Evolutionary conservation across 2,888 invertebrate genomes (phyloP).

Genomic region (Thymelicus acteon): DNA sequence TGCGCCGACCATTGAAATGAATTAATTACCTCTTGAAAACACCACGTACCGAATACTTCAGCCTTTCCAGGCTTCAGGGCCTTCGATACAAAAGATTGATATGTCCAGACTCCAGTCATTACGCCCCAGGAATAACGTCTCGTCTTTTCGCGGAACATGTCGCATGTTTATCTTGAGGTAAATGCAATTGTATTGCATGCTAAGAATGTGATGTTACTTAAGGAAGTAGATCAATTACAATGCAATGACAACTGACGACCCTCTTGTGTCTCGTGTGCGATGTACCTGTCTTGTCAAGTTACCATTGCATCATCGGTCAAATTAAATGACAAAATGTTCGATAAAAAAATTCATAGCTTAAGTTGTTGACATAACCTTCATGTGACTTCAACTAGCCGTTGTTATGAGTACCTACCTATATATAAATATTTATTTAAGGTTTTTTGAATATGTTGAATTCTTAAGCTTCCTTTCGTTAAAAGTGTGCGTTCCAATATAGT

Average conservation of each 20-base stretch:
- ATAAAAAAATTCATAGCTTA: not conserved
- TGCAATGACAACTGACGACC: conserved; percentile 2
- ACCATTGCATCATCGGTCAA: not conserved
- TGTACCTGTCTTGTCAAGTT: not conserved
- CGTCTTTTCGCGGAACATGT: conserved; percentile 28
- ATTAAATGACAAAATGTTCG: not conserved
- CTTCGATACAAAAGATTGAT: not conserved
- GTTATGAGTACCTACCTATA: not conserved
- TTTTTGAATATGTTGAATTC: not conserved
- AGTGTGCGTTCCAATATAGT: not conserved
- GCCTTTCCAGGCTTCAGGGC: conserved; percentile 1
- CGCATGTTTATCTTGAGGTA: conserved; percentile 16
- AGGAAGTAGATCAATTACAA: conserved; percentile 5
- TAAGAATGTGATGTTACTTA: conserved; percentile 23
- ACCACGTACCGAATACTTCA: conserved; percentile 20
- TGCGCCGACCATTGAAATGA: conserved; percentile 32
- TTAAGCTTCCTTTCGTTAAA: not conserved
- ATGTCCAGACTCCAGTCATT: conserved; percentile 13
- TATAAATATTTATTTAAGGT: conserved; percentile 2
- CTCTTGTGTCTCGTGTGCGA: not conserved
- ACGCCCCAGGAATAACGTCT: conserved; percentile 1
- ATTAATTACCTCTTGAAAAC: conserved; percentile 39
- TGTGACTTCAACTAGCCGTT: not conserved
- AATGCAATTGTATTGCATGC: conserved; percentile 26
- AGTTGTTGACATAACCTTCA: not conserved